phyloP scores from a whole-genome alignment of 2,113 vertebrate genomes.

The Pogona vitticeps region DNA sequence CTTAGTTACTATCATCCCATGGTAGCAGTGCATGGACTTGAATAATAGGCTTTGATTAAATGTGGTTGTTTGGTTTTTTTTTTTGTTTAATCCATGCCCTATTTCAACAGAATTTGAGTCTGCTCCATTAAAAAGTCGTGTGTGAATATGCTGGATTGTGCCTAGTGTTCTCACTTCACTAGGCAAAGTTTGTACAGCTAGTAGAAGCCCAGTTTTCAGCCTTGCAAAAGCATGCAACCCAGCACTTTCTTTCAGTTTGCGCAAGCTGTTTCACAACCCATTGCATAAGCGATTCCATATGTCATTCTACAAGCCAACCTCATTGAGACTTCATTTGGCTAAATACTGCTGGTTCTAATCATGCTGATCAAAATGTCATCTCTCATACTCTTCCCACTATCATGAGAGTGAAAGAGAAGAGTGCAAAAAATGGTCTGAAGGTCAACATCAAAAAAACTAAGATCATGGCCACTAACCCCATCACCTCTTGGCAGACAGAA shows the following conservation, averaged over 20 bases:
- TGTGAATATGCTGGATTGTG: neutral
- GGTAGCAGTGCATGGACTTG: constrained; percentile 9
- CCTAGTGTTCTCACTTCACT: neutral
- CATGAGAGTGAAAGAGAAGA: no score
- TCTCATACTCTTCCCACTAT: no score
- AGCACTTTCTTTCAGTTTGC: neutral
- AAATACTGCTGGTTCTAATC: neutral
- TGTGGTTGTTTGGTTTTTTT: no score
- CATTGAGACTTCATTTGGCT: neutral
- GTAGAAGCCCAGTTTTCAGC: neutral
- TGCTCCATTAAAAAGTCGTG: neutral
- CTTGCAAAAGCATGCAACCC: neutral
- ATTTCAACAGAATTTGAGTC: no score
- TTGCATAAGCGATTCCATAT: neutral
- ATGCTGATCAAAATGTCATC: no score
- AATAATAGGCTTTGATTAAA: constrained; percentile 20
- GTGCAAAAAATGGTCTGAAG: no score
- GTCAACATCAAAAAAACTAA: no score
- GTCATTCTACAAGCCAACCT: neutral
- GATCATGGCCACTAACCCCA: no score
- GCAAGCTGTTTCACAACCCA: neutral
- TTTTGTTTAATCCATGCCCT: neutral
- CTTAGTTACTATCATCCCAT: constrained; percentile 45
- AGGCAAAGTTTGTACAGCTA: neutral
- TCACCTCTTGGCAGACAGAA: no score